These are phyloP conservation scores for Brachyhypopomus gauderio DNA, from an alignment of 2,113 vertebrate genomes.

Conservation along the genomic window DNA sequence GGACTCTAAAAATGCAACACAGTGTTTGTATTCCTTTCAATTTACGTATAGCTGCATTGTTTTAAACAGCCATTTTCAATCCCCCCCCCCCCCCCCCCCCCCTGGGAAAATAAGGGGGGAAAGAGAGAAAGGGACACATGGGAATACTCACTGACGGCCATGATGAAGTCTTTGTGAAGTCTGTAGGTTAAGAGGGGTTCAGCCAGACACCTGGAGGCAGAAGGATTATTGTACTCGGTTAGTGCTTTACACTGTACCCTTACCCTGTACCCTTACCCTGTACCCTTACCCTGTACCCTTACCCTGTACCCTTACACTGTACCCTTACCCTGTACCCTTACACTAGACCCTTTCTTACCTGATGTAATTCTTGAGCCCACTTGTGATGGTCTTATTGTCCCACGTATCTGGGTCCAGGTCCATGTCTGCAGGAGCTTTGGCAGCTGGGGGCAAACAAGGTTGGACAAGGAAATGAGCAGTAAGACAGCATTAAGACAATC, in stretches of 20 bases:
- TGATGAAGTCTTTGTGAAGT: slow-evolving; percentile 96
- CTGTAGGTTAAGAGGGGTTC: slow-evolving; percentile 96
- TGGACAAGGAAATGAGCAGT: background rate
- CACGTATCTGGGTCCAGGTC: slow-evolving; percentile 92
- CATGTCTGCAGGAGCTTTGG: slow-evolving; percentile 87
- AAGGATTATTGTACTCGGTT: slow-evolving; percentile 23
- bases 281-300: background rate
- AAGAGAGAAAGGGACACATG: background rate
- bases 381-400: slow-evolving; percentile 99
- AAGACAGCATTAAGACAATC: background rate
- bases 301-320: background rate
- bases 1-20: slow-evolving; percentile 77
- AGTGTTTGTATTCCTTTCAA: background rate
- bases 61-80: slow-evolving; percentile 22
- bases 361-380: slow-evolving; percentile 97
- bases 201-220: slow-evolving; percentile 83
- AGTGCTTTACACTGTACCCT: background rate
- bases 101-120: background rate
- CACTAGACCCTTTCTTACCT: slow-evolving; percentile 74
- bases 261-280: background rate
- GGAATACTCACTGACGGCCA: slow-evolving; percentile 91
- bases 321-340: background rate
- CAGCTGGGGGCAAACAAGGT: slow-evolving; percentile 70
- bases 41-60: background rate
- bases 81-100: too few relatives aligned